Percentiles rank a stretch among this genome's conserved stretches.
These are phyloP conservation scores for Drosophila mulleri DNA, from an alignment of 2,888 invertebrate species.

Conservation along the genomic window DNA sequence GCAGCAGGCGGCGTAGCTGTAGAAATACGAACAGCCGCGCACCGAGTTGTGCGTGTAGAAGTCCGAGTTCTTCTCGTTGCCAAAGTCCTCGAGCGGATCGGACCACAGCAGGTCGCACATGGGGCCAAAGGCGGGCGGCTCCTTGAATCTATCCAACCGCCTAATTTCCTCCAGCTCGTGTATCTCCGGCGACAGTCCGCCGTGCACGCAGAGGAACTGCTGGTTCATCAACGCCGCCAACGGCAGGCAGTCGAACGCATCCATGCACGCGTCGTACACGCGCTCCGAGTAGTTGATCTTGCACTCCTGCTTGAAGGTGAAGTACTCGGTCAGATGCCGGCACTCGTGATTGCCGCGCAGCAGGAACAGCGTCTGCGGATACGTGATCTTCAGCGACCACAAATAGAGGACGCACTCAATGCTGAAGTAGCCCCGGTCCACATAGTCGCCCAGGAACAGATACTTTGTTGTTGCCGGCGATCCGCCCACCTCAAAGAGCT, in stretches of 20 bases:
- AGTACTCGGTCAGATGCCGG: conserved; percentile 99
- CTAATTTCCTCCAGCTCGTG: conserved; percentile 99
- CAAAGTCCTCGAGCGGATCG: conserved; percentile 99
- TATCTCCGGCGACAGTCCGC: conserved; percentile 99
- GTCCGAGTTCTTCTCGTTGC: conserved; percentile 98
- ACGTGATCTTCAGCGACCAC: conserved; percentile 99
- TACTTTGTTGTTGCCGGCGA: conserved; percentile 99
- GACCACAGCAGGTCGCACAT: conserved; percentile 99
- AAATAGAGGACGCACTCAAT: conserved; percentile 97
- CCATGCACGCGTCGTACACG: conserved; percentile 99
- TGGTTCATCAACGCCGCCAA: conserved; percentile 99
- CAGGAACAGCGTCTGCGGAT: conserved; percentile 98
- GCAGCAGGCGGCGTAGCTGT: conserved; percentile 99
- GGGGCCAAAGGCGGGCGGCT: conserved; percentile 99
- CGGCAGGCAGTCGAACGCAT: conserved; percentile 99
- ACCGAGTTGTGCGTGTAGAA: conserved; percentile 99
- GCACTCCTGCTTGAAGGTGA: conserved; percentile 99
- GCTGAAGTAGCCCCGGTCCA: conserved; percentile 97
- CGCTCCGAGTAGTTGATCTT: conserved; percentile 99
- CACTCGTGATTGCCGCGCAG: conserved; percentile 99
- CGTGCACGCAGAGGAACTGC: conserved; percentile 99
- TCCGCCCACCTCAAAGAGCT: conserved; percentile 99
- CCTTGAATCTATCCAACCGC: conserved; percentile 99
- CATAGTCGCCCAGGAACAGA: conserved; percentile 99
- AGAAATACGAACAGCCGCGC: conserved; percentile 99